These are phyloP conservation scores for Aldabrachelys gigantea DNA, from an alignment of 2,113 vertebrate genomes.

Conservation along the genomic window DNA sequence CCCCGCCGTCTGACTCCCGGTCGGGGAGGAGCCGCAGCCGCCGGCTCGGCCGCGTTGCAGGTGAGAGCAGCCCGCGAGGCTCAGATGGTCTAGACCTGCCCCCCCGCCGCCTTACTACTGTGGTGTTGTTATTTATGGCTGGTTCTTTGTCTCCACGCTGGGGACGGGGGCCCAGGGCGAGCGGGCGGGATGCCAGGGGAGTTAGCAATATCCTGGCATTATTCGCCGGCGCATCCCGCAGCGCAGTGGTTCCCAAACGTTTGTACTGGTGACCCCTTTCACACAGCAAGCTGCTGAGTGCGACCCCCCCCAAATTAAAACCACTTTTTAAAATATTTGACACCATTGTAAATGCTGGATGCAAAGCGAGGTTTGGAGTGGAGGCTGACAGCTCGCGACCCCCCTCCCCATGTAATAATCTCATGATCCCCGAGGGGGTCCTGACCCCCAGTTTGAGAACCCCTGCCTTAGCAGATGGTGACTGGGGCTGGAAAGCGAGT, in stretches of 20 bases:
- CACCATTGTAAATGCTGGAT: no score
- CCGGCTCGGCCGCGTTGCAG: conserved; percentile 24
- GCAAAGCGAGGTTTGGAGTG: no score
- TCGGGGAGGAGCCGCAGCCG: background rate
- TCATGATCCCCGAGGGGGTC: no score
- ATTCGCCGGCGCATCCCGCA: background rate
- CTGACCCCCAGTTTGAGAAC: no score
- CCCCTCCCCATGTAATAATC: no score
- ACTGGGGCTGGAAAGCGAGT: background rate
- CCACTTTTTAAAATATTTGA: no score
- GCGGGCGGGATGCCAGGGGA: background rate
- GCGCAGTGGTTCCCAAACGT: no score
- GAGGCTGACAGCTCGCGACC: no score
- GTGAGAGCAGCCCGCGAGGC: conserved; percentile 6
- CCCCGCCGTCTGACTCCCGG: background rate
- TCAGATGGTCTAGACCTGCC: background rate
- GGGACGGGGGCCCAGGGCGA: background rate
- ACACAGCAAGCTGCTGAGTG: no score
- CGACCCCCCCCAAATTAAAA: no score
- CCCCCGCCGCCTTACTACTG: background rate
- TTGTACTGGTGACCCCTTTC: no score
- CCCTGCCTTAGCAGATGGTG: background rate
- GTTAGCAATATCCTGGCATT: no score
- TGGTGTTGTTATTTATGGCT: background rate
- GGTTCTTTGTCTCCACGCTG: background rate